Base-by-base conservation (phyloP, 2,113 vertebrate genomes). In the Pygoscelis antarcticus region DNA sequence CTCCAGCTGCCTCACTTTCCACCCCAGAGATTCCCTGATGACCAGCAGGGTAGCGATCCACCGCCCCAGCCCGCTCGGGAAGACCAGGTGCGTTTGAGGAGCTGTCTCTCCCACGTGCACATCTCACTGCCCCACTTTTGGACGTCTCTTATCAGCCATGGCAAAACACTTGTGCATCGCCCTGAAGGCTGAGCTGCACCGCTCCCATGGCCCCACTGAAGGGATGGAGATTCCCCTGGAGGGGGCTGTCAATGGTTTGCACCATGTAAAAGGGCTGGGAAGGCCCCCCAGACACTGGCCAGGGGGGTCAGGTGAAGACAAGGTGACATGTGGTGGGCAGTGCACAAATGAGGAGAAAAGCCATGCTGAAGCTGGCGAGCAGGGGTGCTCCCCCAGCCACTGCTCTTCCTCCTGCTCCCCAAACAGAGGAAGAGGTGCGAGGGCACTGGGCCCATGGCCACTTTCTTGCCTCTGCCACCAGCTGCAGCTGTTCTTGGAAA, bases 31-130 rank as follows among this genome's bases (percentile, higher is more conserved):
- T 17, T 66, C 30, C 14, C 27, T 52, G n/a, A 51, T 49, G 68
- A 70, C 9, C 49, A 84, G n/a, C 52, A 78, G 38, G 32, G 78
- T 17, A 94, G 54, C 3, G 27, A 69, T 66, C 44, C 5, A 1
- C 19, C 0, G 3, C 7, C 29, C 15, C 1, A 5, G 26, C 5
- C 60, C 0, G 1, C 26, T 74, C 3, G 0, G 25, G 32, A 89
- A 86, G 69, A 30, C 14, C 38, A 51, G 49, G 22, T 5, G 3
- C 2, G 1, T 44, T 71, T 11, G 42, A 89, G 68, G n/a, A 91
- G 11, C 25, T 2, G 10, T 46, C 25, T 81, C 23, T n/a, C 38
- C 47, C 25, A 34, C 4, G 0, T 57, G 25, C 15, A 32, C 4
- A 1, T 51, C 44, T 79, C 76, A 10, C 27, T 64, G 76, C 8